Evolutionary conservation across 1,140 invertebrate species (phyloP), one percentile per base, ranked within the genome.

Genomic region (Brachionus calyciflorus): DNA sequence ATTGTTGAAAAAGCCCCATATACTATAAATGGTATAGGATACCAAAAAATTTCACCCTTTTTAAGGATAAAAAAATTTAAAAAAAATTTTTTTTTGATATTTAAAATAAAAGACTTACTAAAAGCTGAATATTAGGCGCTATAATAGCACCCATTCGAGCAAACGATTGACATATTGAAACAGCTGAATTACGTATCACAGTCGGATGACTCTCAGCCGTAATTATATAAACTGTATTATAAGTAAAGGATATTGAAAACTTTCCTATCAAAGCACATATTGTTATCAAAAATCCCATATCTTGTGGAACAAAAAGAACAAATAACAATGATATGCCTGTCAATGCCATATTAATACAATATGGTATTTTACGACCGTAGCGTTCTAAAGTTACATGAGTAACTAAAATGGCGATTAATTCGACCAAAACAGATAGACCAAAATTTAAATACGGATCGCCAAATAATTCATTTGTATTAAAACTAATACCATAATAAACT

Each of bases 381-480:
- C 46, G 77, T 9, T 79, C 73, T 9, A 81, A 33, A 0, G 76
- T 28, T 14, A 77, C 44, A 46, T 77, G 75, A 69, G 69, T 77
- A 14, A 78, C 10, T 10, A 79, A 12, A 41, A 48, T 77, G 17
- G 79, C 78, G 1, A 78, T 78, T 28, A 80, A 40, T 57, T 82
- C 81, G 10, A 79, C 77, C 2, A 79, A 30, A 5, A 78, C 80
- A 9, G 78, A 78, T 17, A 81, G 48, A 48, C 79, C 79, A 49
- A 79, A 80, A 55, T 80, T 82, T 12, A 82, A 24, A 69, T 79
- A 81, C n/a, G 78, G 77, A 65, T 80, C 77, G 1, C 80, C 80
- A 51, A 77, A 68, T 21, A 81, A 44, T 6, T 77, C 69, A 17
- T 75, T 60, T 14, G 80, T 79, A 17, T 80, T 77, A 9, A 81